A percentile compares a stretch with the other conserved stretches of the same genome.
Evolutionary conservation across 2,888 invertebrate species (phyloP).

Genomic region (Glyphotaelius pellucidus): DNA sequence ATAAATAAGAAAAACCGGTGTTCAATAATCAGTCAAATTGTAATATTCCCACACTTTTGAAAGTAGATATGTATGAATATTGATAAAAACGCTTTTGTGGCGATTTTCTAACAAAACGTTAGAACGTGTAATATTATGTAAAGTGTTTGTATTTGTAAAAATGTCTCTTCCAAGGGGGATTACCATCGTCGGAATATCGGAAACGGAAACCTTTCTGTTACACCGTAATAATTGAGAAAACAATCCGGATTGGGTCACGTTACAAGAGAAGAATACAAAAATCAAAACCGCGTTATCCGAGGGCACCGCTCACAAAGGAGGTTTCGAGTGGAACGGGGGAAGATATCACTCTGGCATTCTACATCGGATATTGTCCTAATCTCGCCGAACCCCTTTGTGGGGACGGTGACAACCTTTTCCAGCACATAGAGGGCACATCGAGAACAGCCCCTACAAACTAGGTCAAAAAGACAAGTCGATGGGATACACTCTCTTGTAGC

Average conservation of each 20-base stretch:
- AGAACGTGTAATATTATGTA: not conserved
- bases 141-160: not conserved
- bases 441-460: conserved; percentile 56
- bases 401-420: conserved; percentile 49
- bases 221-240: not conserved
- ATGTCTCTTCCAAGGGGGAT: not conserved
- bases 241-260: not conserved
- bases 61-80: no score
- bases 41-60: no score
- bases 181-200: not conserved
- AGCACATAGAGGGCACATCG: conserved; percentile 43
- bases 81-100: no score
- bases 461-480: conserved; percentile 63
- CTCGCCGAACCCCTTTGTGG: conserved; percentile 44
- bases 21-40: no score
- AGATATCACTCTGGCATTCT: conserved; percentile 35
- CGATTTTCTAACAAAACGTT: not conserved
- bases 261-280: conserved; percentile 2
- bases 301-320: conserved; percentile 9
- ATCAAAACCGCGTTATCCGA: conserved; percentile 26
- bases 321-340: not conserved
- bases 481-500: conserved; percentile 44
- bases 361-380: conserved; percentile 40
- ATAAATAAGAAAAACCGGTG: no score
- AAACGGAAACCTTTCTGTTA: not conserved